Evolutionary conservation across 2,113 vertebrate species (phyloP).

Genomic region (Merops nubicus): DNA sequence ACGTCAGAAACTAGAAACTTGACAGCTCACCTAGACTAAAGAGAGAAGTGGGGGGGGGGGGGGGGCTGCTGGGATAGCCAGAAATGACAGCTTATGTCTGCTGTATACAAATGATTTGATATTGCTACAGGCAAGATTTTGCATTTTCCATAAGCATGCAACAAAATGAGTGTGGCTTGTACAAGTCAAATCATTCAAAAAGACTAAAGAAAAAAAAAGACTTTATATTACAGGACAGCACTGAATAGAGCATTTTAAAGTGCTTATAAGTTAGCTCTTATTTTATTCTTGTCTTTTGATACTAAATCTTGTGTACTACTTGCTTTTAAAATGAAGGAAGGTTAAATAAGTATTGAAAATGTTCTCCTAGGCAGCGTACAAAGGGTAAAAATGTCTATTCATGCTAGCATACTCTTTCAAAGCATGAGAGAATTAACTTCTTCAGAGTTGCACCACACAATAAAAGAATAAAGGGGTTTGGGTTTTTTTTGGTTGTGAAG

Average conservation of each 20-base stretch:
- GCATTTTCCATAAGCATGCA: slow-evolving; percentile 20
- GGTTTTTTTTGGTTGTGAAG: not conserved
- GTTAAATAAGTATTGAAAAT: not conserved
- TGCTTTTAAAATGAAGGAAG: not conserved
- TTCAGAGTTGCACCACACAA: not conserved
- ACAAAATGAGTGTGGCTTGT: not conserved
- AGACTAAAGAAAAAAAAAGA: not conserved
- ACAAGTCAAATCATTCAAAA: slow-evolving; percentile 24
- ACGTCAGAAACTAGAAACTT: slow-evolving; percentile 92
- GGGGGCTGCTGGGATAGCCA: slow-evolving; percentile 68
- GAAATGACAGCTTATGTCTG: slow-evolving; percentile 81
- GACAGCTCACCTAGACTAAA: slow-evolving; percentile 87
- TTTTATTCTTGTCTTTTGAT: not conserved
- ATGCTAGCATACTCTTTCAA: not conserved
- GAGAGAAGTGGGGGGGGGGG: not conserved
- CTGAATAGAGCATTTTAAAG: not conserved
- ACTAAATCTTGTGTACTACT: not conserved
- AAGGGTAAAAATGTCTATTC: not conserved
- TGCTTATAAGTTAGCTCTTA: not conserved
- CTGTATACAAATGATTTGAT: slow-evolving; percentile 62
- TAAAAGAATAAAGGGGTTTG: not conserved
- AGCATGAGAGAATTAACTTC: not conserved
- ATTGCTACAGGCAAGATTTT: slow-evolving; percentile 52
- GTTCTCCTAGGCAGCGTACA: not conserved
- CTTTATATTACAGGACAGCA: not conserved